These are phyloP conservation scores for Lordiphosa mommai DNA, from an alignment of 1,140 invertebrate species.

Conservation along the genomic window DNA sequence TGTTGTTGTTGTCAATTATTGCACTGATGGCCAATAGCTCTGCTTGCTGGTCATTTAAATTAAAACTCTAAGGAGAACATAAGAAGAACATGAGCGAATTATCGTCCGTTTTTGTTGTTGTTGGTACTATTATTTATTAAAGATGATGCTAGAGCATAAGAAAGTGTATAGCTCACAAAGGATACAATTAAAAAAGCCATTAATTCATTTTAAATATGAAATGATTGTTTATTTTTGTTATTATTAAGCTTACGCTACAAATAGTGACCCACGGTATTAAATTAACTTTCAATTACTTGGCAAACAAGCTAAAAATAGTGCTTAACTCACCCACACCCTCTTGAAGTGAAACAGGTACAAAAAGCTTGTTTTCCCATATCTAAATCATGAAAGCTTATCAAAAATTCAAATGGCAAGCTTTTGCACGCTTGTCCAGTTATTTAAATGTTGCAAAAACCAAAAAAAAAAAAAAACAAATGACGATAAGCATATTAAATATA, in stretches of 20 bases:
- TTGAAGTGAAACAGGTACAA: not conserved
- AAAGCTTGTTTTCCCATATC: slow-evolving; percentile 19
- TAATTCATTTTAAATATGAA: not conserved
- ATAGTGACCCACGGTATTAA: no score
- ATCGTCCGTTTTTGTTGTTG: no score
- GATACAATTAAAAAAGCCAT: no score
- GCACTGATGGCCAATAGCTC: no score
- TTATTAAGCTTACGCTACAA: not conserved
- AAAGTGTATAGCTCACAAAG: no score
- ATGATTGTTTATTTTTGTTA: not conserved
- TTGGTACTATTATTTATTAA: no score
- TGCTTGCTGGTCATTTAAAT: no score
- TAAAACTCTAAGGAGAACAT: no score
- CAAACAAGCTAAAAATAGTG: slow-evolving; percentile 42
- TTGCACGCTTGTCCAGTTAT: slow-evolving; percentile 31
- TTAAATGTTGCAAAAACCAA: slow-evolving; percentile 34
- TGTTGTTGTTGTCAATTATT: no score
- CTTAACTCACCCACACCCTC: slow-evolving; percentile 22
- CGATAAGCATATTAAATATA: slow-evolving; percentile 26
- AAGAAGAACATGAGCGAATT: no score
- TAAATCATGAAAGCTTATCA: slow-evolving; percentile 29
- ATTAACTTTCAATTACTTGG: slow-evolving; percentile 4
- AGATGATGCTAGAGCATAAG: no score
- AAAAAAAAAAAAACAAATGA: slow-evolving; percentile 41
- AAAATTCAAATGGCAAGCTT: slow-evolving; percentile 28